Evolutionary conservation across 2,113 vertebrate genomes (phyloP).

Genomic region (Cyanoramphus novaezelandiae): DNA sequence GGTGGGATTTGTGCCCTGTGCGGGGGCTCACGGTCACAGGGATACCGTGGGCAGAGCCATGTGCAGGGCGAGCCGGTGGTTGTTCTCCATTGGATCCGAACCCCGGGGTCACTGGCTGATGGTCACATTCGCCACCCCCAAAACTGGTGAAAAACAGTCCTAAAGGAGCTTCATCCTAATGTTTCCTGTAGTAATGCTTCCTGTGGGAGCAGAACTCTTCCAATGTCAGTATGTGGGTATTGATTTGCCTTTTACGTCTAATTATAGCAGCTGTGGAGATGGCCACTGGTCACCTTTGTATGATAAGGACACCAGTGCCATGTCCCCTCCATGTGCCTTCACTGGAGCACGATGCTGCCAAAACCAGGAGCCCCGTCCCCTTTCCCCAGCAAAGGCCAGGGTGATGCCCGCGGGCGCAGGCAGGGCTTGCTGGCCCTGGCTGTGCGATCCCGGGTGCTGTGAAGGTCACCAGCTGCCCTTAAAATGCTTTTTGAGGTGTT

Average conservation of each 20-base stretch:
- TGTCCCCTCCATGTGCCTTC: background rate
- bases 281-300: rapidly evolving
- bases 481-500: background rate
- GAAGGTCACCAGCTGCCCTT: background rate
- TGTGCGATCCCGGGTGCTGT: background rate
- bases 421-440: background rate
- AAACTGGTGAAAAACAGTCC: background rate
- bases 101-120: background rate
- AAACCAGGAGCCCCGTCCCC: rapidly evolving
- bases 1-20: background rate
- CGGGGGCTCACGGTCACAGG: rapidly evolving
- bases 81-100: background rate
- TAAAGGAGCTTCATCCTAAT: background rate
- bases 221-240: background rate
- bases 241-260: background rate
- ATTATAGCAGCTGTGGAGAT: background rate
- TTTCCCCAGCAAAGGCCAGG: rapidly evolving
- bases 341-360: background rate
- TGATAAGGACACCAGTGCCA: rapidly evolving
- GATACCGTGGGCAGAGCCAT: rapidly evolving
- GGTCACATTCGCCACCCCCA: background rate
- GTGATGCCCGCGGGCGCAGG: background rate
- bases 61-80: rapidly evolving
- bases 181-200: background rate
- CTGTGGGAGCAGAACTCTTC: background rate